Conservation (phyloP, 2,797 vertebrate genomes). For the Chloroceryle amazona region DNA sequence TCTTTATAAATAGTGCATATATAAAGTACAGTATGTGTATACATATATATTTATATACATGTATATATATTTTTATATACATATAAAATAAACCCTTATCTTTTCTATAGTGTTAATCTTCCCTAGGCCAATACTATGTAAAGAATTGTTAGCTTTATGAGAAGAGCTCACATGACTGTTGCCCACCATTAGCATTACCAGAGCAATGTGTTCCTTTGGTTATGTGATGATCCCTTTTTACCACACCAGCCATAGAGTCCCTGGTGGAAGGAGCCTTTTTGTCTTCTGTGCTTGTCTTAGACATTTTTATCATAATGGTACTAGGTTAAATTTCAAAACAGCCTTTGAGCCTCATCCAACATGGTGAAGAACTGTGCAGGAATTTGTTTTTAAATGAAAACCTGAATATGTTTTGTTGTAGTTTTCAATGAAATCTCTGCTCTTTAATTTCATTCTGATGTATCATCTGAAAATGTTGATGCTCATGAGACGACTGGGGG, state of each 20-base stretch:
- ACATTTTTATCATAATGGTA: background rate
- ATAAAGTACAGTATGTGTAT: background rate
- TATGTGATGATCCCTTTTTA: background rate
- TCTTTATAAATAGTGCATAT: background rate
- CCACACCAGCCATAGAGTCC: accelerated
- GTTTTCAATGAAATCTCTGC: background rate
- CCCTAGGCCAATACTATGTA: background rate
- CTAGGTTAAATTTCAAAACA: background rate
- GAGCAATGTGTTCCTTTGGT: background rate
- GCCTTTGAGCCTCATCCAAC: background rate
- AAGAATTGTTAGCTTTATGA: background rate
- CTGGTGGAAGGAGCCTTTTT: background rate
- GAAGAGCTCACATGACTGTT: background rate
- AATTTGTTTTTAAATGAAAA: background rate
- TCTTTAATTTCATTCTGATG: background rate
- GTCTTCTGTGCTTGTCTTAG: background rate
- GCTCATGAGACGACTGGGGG: background rate
- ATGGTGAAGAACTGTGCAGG: background rate
- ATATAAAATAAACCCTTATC: background rate
- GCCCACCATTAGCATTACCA: background rate
- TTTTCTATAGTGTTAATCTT: background rate
- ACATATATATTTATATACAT: background rate
- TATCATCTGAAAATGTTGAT: background rate
- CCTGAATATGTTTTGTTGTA: background rate
- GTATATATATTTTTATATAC: no score